Evolutionary conservation across 2,888 invertebrate species (phyloP), one percentile per base, ranked within the genome.

Genomic region (Pseudanteris insignis): DNA sequence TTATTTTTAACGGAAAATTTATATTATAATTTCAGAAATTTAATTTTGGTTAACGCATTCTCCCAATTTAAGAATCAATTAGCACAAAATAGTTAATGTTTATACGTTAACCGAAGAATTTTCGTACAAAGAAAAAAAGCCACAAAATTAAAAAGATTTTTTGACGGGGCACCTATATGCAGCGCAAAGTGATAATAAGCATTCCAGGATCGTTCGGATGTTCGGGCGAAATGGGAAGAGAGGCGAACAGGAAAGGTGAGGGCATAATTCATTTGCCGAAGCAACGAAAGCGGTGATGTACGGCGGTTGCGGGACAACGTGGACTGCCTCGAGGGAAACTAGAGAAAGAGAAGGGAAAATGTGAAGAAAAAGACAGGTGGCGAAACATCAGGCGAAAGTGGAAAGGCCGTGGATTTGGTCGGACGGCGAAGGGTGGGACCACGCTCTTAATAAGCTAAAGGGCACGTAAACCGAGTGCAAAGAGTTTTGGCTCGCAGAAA

Each of bases 391-490:
- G 37, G 6, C 14, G 29, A 30, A 36, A 15, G 14, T 32, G 30
- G 11, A 12, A 34, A 15, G 14, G 34, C 29, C 6, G 36, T 34
- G 25, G 41, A 47, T 43, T 32, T 37, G 58, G 60, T 41, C 33
- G 48, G 21, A 32, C 32, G 43, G 41, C 11, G 4, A 30, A 50
- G 68, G 68, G 67, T 55, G 63, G 70, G 68, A 70, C 72, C 71
- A 70, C 4, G 58, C 70, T 69, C 73, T 76, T 78, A 77, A 77
- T 79, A 78, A 78, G 75, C 72, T 74, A 76, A 73, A 78, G 77
- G 78, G 78, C 74, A 75, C 71, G 74, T 72, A 75, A 70, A 66
- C 41, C 64, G 72, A 63, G 69, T 70, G 70, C 73, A 73, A 72
- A 75, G 63, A 64, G 63, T 63, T 63, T 43, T 38, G 32, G 38